Evolutionary conservation across 2,888 invertebrate genomes (phyloP).

Genomic region (Athetis lepigone): DNA sequence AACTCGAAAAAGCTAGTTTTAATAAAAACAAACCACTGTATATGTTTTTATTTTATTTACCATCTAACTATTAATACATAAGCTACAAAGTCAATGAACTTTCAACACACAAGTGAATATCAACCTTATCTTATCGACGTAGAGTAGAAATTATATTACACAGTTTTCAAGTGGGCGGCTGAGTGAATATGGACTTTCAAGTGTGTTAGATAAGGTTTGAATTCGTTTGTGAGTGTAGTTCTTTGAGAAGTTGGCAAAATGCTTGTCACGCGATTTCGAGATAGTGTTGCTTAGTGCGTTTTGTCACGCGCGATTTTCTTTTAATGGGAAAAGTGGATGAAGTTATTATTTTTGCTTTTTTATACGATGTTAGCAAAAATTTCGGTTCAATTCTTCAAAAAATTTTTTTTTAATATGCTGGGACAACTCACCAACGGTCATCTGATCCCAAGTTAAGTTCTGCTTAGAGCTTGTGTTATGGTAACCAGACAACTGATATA

Average conservation of each 20-base stretch:
- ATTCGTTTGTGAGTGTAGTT: constrained; percentile 7
- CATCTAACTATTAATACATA: not conserved
- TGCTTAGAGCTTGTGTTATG: no score
- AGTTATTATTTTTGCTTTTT: no score
- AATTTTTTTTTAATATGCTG: no score
- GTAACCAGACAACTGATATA: no score
- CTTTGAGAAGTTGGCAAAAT: constrained; percentile 29
- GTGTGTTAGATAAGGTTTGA: constrained; percentile 18
- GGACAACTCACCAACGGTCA: no score
- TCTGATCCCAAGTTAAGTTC: no score
- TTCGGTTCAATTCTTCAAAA: no score
- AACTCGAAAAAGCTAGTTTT: not conserved
- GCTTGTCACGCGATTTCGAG: constrained; percentile 31
- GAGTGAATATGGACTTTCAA: constrained; percentile 24
- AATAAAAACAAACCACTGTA: constrained; percentile 20
- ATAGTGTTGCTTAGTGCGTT: not conserved
- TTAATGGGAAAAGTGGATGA: not conserved
- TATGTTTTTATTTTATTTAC: constrained; percentile 23
- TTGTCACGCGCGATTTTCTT: constrained; percentile 14
- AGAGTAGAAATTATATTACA: not conserved
- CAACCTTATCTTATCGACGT: not conserved
- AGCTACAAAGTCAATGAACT: constrained; percentile 42
- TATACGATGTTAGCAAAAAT: no score
- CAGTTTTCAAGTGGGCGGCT: not conserved
- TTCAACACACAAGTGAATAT: not conserved